A percentile compares a stretch with the other conserved stretches of the same genome.
Conservation (phyloP, 2,113 vertebrate species). For the Siniperca knerii region DNA sequence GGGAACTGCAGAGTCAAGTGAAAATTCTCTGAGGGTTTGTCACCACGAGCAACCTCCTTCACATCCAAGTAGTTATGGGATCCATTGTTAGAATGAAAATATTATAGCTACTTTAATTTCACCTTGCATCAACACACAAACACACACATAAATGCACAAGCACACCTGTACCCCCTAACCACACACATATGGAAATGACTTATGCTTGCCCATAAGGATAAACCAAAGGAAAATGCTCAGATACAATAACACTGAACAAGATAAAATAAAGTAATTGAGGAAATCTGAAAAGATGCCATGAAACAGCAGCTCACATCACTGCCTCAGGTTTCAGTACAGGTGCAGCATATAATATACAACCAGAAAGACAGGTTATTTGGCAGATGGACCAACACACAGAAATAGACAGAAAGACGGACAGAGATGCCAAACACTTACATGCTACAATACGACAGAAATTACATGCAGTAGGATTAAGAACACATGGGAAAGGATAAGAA, state of each 20-base stretch:
- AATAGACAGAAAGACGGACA: background rate
- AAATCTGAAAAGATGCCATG: background rate
- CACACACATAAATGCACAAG: background rate
- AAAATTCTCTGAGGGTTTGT: background rate
- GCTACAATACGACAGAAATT: background rate
- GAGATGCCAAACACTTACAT: conserved; percentile 1
- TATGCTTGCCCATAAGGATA: background rate
- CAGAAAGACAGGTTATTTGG: background rate
- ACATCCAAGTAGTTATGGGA: background rate
- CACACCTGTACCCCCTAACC: background rate
- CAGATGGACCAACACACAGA: background rate
- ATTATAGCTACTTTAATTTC: background rate
- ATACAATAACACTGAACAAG: background rate
- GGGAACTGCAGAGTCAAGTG: background rate
- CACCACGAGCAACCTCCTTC: background rate
- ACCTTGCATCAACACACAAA: background rate
- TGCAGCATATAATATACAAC: background rate
- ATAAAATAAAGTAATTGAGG: background rate
- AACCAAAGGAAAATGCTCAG: background rate
- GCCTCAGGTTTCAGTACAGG: background rate
- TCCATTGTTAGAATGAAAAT: background rate
- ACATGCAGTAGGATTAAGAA: conserved; percentile 10
- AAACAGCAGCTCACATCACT: background rate
- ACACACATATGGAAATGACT: background rate
- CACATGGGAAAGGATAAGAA: conserved; percentile 20